Conservation (phyloP, 2,113 vertebrate genomes). For the Rattus rattus region DNA sequence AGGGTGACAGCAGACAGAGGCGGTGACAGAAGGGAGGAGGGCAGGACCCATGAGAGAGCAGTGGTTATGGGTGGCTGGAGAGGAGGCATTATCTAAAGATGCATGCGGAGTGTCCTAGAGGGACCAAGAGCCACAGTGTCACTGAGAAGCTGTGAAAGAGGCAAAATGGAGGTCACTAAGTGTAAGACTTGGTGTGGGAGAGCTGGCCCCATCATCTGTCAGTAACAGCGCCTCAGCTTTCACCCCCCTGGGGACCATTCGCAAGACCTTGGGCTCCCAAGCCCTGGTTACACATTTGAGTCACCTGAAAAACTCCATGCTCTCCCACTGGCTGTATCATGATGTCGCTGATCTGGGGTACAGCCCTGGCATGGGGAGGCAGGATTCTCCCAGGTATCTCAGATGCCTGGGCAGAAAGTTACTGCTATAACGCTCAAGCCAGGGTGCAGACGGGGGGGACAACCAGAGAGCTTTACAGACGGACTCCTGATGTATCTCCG, state of each 20-base stretch:
- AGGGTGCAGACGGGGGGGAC: neutral
- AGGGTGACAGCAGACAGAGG: neutral
- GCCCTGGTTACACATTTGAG: neutral
- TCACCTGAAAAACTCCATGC: neutral
- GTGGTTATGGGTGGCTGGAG: neutral
- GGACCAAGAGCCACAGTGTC: neutral
- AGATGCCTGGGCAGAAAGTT: neutral
- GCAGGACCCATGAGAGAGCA: neutral
- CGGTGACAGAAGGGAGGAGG: neutral
- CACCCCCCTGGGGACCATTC: neutral
- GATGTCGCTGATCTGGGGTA: accelerated
- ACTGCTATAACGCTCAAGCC: neutral
- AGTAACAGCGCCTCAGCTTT: accelerated
- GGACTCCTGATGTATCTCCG: accelerated
- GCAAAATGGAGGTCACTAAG: neutral
- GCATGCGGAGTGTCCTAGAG: accelerated
- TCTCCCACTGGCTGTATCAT: neutral
- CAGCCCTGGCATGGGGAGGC: too few species aligned
- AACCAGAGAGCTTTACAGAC: neutral
- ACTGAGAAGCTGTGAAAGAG: neutral
- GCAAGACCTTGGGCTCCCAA: neutral
- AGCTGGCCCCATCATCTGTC: too few species aligned
- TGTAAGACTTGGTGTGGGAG: neutral
- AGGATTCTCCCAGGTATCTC: neutral
- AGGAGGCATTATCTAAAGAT: neutral